These are phyloP conservation scores for Octodonta nipae DNA, from an alignment of 2,888 invertebrate genomes.

Conservation along the genomic window DNA sequence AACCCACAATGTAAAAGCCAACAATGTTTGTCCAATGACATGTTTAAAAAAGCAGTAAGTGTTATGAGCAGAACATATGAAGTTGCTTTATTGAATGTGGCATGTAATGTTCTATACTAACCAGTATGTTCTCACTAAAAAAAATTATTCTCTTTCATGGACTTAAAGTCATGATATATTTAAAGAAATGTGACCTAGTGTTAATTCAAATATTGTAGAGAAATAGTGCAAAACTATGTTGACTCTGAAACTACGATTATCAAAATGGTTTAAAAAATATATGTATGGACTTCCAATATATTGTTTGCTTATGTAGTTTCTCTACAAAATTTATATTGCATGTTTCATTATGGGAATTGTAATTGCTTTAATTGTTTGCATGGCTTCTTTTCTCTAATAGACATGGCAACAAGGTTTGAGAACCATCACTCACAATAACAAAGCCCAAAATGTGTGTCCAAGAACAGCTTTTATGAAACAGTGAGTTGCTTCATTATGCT, in stretches of 20 bases:
- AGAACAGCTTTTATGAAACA: constrained; percentile 94
- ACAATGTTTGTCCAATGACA: constrained; percentile 97
- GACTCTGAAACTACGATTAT: no score
- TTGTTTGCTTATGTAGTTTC: not conserved
- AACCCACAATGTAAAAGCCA: constrained; percentile 97
- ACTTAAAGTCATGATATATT: no score
- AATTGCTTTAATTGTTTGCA: constrained; percentile 21
- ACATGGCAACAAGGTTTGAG: constrained; percentile 85
- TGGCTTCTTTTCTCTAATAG: constrained; percentile 43
- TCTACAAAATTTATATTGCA: constrained; percentile 4
- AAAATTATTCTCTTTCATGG: no score
- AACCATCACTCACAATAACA: constrained; percentile 86
- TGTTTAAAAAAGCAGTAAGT: constrained; percentile 99
- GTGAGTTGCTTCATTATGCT: constrained; percentile 61
- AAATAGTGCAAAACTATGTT: no score
- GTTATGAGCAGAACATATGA: no score
- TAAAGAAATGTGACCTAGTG: no score
- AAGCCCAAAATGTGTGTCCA: constrained; percentile 90
- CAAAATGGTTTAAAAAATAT: no score
- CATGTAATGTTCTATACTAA: no score
- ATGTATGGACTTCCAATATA: no score
- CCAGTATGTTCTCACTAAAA: no score
- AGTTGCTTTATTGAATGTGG: no score
- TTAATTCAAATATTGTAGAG: no score
- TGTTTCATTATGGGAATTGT: constrained; percentile 2